Evolutionary conservation across 2,113 vertebrate genomes (phyloP).

Genomic region (Gavialis gangeticus): DNA sequence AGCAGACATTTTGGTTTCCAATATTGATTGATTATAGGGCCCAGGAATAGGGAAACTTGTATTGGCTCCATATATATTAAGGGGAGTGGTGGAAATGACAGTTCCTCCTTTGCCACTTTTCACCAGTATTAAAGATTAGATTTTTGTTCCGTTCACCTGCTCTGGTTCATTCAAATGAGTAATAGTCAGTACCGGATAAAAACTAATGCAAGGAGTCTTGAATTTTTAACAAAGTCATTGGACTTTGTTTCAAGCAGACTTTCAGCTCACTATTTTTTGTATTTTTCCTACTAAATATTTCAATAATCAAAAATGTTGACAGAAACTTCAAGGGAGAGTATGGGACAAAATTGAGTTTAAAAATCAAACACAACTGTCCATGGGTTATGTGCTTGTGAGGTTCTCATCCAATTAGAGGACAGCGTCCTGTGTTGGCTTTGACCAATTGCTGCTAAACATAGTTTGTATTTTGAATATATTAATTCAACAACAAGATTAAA

Average conservation of each 20-base stretch:
- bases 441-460: background rate
- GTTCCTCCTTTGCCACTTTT: background rate
- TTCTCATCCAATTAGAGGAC: background rate
- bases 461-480: background rate
- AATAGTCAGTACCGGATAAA: background rate
- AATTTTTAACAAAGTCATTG: background rate
- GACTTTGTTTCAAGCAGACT: background rate
- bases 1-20: background rate
- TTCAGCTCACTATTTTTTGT: background rate
- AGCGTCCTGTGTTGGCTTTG: background rate
- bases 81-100: background rate
- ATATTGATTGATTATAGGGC: background rate
- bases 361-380: background rate
- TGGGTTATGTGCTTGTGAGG: accelerated
- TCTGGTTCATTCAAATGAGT: background rate
- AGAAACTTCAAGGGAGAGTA: accelerated
- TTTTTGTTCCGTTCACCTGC: background rate
- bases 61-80: too few relatives aligned
- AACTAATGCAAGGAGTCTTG: constrained; percentile 1
- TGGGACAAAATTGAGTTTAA: background rate
- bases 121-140: background rate
- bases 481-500: background rate
- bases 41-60: background rate
- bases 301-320: background rate
- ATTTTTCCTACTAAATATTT: background rate